A percentile compares a stretch with the other conserved stretches of the same genome.
phyloP scores from a whole-genome alignment of 2,797 vertebrate genomes.

The Arrhamphus sclerolepis region DNA sequence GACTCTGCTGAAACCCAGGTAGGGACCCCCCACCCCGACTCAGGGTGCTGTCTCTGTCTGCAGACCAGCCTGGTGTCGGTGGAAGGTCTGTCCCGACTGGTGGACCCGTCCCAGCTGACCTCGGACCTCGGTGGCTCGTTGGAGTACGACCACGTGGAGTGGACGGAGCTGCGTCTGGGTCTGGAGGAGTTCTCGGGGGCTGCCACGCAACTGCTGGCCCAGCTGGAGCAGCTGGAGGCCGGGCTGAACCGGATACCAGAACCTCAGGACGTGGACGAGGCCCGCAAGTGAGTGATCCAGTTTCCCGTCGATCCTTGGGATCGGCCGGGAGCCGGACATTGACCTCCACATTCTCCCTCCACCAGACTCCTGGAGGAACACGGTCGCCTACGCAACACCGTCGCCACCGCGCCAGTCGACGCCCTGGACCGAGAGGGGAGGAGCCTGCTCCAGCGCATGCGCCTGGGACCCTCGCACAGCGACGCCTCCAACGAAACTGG shows the following conservation, averaged over 20 bases:
- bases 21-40: not conserved
- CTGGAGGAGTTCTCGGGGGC: slow-evolving; percentile 96
- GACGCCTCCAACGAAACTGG: slow-evolving; percentile 67
- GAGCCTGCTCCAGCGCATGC: slow-evolving; percentile 93
- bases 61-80: slow-evolving; percentile 98
- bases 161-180: slow-evolving; percentile 94
- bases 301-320: too few species aligned
- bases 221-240: slow-evolving; percentile 94
- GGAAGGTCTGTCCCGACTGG: slow-evolving; percentile 93
- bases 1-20: not conserved
- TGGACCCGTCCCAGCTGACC: slow-evolving; percentile 95
- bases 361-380: slow-evolving; percentile 92
- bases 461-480: slow-evolving; percentile 76
- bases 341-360: not conserved
- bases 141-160: slow-evolving; percentile 98
- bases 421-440: slow-evolving; percentile 93
- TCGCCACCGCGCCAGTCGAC: slow-evolving; percentile 93
- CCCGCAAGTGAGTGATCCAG: slow-evolving; percentile 76
- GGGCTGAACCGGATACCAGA: slow-evolving; percentile 90
- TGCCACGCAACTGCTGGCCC: slow-evolving; percentile 90
- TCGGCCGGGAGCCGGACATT: not conserved
- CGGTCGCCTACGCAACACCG: slow-evolving; percentile 90
- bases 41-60: not conserved
- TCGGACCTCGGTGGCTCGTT: slow-evolving; percentile 94
- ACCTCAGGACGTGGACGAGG: slow-evolving; percentile 92